A percentile compares a stretch with the other conserved stretches of the same genome.
These are phyloP conservation scores for Tribolium freemani DNA, from an alignment of 2,888 invertebrate species.

Conservation along the genomic window DNA sequence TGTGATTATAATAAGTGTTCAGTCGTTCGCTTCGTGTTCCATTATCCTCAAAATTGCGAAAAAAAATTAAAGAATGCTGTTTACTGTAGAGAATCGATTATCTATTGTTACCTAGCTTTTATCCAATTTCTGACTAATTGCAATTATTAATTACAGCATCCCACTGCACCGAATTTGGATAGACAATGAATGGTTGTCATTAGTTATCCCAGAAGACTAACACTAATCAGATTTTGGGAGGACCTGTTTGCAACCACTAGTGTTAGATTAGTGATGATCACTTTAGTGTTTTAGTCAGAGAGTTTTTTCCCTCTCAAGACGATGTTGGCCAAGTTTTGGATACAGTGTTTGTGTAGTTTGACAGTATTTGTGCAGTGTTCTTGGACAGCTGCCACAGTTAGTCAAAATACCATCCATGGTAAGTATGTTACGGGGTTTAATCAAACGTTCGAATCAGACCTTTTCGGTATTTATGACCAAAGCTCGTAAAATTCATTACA, in stretches of 20 bases:
- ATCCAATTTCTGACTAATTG: slow-evolving; percentile 39
- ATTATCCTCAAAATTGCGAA: too few relatives aligned
- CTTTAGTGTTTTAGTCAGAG: not conserved
- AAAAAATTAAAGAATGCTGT: not conserved
- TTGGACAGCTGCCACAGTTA: slow-evolving; percentile 45
- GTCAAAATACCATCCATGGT: slow-evolving; percentile 45
- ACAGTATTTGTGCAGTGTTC: slow-evolving; percentile 47
- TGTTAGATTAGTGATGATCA: slow-evolving; percentile 10
- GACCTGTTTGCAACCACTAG: slow-evolving; percentile 4
- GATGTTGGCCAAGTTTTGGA: slow-evolving; percentile 53
- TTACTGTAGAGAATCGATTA: slow-evolving; percentile 17
- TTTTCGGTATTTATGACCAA: slow-evolving; percentile 18
- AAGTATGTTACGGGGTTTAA: not conserved
- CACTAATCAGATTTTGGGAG: slow-evolving; percentile 16
- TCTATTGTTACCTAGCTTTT: slow-evolving; percentile 28
- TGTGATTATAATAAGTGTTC: not conserved
- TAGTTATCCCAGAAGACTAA: slow-evolving; percentile 31
- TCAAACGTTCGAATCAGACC: slow-evolving; percentile 1
- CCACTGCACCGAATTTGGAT: slow-evolving; percentile 17
- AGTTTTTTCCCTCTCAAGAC: slow-evolving; percentile 34
- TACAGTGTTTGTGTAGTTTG: slow-evolving; percentile 52
- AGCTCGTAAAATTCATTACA: slow-evolving; percentile 15
- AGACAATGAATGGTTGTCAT: slow-evolving; percentile 33
- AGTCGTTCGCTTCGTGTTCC: too few relatives aligned
- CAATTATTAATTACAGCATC: slow-evolving; percentile 37